A percentile compares a stretch with the other conserved stretches of the same genome.
Conservation (phyloP, 2,888 invertebrate species). For the Megalurothrips usitatus region DNA sequence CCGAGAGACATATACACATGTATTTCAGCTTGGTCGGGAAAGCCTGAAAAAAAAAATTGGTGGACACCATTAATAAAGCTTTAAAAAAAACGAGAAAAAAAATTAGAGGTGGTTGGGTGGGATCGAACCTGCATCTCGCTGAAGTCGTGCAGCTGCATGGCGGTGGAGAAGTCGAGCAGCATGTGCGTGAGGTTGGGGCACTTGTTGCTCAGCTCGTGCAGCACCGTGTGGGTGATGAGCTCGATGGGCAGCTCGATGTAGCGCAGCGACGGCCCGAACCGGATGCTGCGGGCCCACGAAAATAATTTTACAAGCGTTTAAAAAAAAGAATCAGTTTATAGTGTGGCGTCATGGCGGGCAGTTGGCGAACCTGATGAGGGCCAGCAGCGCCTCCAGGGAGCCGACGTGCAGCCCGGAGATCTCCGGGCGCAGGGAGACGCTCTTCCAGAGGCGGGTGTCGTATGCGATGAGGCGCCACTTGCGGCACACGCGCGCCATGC, state of each 20-base stretch:
- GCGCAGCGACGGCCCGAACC: constrained; percentile 81
- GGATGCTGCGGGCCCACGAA: too few relatives aligned
- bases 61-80: neutral
- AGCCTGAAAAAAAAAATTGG: constrained; percentile 57
- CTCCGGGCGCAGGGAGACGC: constrained; percentile 93
- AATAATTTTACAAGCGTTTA: too few relatives aligned
- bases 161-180: constrained; percentile 96
- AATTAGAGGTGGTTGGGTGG: neutral
- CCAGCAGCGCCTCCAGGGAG: constrained; percentile 79
- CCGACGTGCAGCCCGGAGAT: constrained; percentile 91
- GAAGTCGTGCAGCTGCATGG: constrained; percentile 99
- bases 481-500: constrained; percentile 89
- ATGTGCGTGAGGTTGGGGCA: constrained; percentile 94
- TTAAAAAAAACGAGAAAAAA: neutral
- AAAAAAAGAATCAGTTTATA: too few relatives aligned
- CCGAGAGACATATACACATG: constrained; percentile 93
- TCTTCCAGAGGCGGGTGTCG: constrained; percentile 91
- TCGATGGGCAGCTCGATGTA: constrained; percentile 95
- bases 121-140: constrained; percentile 73
- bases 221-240: constrained; percentile 90
- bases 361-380: constrained; percentile 64
- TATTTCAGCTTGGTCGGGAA: constrained; percentile 96
- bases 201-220: constrained; percentile 94
- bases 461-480: constrained; percentile 95
- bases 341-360: too few relatives aligned